Evolutionary conservation across 1,140 invertebrate species (phyloP).

Genomic region (Dreissena polymorpha): DNA sequence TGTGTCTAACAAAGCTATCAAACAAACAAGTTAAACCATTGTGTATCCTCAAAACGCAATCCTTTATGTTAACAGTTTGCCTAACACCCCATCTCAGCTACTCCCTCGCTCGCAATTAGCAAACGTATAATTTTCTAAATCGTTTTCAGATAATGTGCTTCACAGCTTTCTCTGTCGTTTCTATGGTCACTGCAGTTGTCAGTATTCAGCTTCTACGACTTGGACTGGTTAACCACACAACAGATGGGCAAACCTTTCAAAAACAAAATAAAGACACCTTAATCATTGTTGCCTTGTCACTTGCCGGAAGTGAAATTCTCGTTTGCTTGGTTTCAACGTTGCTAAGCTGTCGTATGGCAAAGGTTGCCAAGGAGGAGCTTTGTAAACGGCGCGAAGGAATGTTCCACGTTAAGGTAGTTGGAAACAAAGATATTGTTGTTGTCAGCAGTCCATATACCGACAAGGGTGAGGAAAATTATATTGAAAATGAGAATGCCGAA

Average conservation of each 20-base stretch:
- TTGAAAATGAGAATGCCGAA: conserved; percentile 30
- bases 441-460: conserved; percentile 63
- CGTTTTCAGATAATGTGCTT: conserved; percentile 80
- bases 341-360: conserved; percentile 77
- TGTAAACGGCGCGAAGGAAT: conserved; percentile 78
- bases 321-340: conserved; percentile 77
- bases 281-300: conserved; percentile 77
- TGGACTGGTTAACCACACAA: conserved; percentile 80
- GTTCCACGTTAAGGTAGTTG: conserved; percentile 79
- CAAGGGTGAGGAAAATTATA: conserved; percentile 51
- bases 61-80: too few species aligned
- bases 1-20: not conserved
- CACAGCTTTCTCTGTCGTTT: conserved; percentile 79
- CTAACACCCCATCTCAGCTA: too few species aligned
- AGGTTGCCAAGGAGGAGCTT: conserved; percentile 78
- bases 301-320: conserved; percentile 76
- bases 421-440: conserved; percentile 75
- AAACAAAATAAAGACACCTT: conserved; percentile 78
- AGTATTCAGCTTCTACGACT: conserved; percentile 80
- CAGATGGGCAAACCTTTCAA: conserved; percentile 79
- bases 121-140: too few species aligned
- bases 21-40: not conserved
- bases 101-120: too few species aligned
- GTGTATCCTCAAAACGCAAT: too few species aligned
- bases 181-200: conserved; percentile 79